Base-by-base conservation (phyloP, 2,113 vertebrate species). In the Tragelaphus strepsiceros region DNA sequence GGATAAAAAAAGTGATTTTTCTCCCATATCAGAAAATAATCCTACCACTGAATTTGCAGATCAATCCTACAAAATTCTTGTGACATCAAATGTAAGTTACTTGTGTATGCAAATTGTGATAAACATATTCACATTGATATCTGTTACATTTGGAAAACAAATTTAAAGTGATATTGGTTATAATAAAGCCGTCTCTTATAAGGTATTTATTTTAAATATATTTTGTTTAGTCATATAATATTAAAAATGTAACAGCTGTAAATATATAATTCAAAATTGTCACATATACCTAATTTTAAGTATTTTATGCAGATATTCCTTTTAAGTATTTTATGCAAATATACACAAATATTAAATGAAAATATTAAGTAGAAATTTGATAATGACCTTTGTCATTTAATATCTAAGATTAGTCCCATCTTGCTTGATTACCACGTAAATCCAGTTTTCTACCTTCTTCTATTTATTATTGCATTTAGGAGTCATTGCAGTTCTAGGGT, bases 81-180 rank as follows among this genome's bases (percentile, higher is more conserved):
- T 97, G 77, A 97, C 94, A 59, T 90, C 95, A 89, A n/a, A 97
- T 5, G 97, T 98, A 67, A 96, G 98, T 94, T 67, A 10, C 12
- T 6, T 0, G 1, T 56, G 67, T 89, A 7, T 51, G 26, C 16
- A 89, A 49, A 15, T 39, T 89, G 53, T 96, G 51, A 28, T 91
- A 77, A 64, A 89, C 1, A 5, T 88, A 49, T n/a, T 92, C 6
- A 94, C 1, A 17, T 15, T 84, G 58, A 87, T 39, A n/a, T 54
- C 14, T 92, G 51, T 71, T 43, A 54, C 10, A 74, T 71, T 86
- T 85, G 19, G n/a, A 80, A 85, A 85, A 74, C 1, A 92, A 53
- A 56, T 71, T 59, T 81, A 56, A 95, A 61, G 19, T 71, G 28
- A 35, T 90, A 43, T n/a, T 83, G 2, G 46, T 71, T 58, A 46